Percentiles rank a stretch among this genome's conserved stretches.
These are phyloP conservation scores for Melozone crissalis DNA, from an alignment of 2,113 vertebrate species.

Conservation along the genomic window DNA sequence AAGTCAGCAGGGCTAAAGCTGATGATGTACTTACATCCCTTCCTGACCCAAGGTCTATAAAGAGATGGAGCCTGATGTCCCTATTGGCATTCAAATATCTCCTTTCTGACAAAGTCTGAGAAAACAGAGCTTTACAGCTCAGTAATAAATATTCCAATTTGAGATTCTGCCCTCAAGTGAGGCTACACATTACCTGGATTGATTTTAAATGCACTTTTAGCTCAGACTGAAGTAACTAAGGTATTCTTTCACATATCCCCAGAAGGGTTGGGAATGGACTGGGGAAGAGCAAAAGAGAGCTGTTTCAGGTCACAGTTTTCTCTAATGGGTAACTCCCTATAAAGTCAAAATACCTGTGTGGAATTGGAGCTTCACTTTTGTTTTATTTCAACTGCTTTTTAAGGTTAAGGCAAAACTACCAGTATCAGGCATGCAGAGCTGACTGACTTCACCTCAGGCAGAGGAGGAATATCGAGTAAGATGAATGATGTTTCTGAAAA, in stretches of 20 bases:
- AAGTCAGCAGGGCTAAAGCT: neutral
- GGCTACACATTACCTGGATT: neutral
- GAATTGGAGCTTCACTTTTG: neutral
- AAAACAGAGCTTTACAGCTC: conserved; percentile 16
- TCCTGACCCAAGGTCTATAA: conserved; percentile 1
- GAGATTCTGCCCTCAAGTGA: conserved; percentile 15
- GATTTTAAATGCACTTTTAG: conserved; percentile 35
- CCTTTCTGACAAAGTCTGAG: neutral
- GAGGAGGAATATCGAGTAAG: neutral
- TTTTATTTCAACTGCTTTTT: neutral
- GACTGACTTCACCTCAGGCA: neutral
- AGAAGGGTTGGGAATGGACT: neutral
- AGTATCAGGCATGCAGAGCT: neutral
- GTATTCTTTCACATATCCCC: neutral
- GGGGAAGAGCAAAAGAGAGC: neutral
- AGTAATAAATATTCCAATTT: conserved; percentile 9
- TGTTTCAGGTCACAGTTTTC: neutral
- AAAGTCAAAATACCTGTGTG: neutral
- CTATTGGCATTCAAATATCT: neutral
- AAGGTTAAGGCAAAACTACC: neutral
- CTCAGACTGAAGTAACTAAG: neutral
- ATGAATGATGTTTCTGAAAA: conserved; percentile 6
- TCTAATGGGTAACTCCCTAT: neutral
- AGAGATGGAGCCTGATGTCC: neutral
- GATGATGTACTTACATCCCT: neutral